Conservation (phyloP, 2,113 vertebrate species). For the Pseudonaja textilis region DNA sequence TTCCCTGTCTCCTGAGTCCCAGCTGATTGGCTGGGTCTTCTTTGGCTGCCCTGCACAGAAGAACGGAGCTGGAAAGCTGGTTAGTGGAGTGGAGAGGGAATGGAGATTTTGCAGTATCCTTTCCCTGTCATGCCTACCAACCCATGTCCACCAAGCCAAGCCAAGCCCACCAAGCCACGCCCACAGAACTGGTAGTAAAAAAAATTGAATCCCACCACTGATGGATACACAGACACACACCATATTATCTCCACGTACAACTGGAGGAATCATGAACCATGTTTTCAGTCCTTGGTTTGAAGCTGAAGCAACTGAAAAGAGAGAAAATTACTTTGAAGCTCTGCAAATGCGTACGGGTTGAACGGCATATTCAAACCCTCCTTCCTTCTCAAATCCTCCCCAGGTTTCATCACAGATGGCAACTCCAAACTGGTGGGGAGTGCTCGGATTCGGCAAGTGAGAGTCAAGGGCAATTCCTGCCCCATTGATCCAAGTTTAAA, state of each 20-base stretch:
- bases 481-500: constrained; percentile 66
- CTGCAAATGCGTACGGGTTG: neutral
- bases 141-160: no score
- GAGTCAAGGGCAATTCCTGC: constrained; percentile 81
- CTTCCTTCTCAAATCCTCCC: constrained; percentile 1
- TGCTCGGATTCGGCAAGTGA: constrained; percentile 86
- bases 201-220: no score
- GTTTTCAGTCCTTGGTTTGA: neutral
- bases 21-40: no score
- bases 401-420: constrained; percentile 95
- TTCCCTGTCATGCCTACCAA: no score
- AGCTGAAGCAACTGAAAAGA: neutral
- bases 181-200: no score
- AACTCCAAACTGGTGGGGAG: constrained; percentile 90
- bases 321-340: neutral
- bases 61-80: no score
- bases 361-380: neutral
- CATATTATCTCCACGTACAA: neutral
- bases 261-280: neutral
- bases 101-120: no score
- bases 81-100: no score
- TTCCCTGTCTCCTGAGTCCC: no score
- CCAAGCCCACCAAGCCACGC: no score
- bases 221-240: neutral
- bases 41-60: no score